A percentile compares a stretch with the other conserved stretches of the same genome.
Conservation (phyloP, 1,140 invertebrate species). For the Babylonia areolata region DNA sequence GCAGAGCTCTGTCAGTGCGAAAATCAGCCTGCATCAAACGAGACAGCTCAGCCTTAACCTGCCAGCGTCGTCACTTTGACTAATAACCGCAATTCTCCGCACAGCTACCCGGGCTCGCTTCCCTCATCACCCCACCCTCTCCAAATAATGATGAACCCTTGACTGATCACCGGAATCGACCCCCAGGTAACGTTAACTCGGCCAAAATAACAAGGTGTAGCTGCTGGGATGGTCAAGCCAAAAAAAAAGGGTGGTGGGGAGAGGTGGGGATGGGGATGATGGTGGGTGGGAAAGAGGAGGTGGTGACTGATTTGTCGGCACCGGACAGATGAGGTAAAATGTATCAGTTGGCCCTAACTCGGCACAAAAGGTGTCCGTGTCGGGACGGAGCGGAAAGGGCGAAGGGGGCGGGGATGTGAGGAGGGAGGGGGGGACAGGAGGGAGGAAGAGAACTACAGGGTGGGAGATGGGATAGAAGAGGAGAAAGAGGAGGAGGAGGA, state of each 20-base stretch:
- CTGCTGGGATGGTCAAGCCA: no score
- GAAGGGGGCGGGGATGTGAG: not conserved
- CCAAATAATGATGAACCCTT: not conserved
- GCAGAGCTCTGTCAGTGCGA: not conserved
- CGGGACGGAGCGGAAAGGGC: not conserved
- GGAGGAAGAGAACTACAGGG: not conserved
- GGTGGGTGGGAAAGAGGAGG: not conserved
- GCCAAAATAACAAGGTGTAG: not conserved
- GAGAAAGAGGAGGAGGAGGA: no score
- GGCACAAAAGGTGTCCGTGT: not conserved
- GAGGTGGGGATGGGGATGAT: no score
- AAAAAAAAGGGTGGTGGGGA: no score
- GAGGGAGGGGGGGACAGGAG: not conserved
- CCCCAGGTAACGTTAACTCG: constrained; percentile 1
- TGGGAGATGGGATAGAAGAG: no score
- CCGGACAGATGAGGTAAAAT: no score
- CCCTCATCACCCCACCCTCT: not conserved
- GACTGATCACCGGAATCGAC: not conserved
- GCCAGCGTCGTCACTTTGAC: constrained; percentile 1
- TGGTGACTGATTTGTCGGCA: not conserved
- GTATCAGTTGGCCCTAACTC: no score
- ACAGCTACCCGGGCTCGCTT: not conserved
- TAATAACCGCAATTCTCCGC: constrained; percentile 15
- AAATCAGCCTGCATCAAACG: constrained; percentile 4
- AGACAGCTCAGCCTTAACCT: not conserved